Base-by-base conservation (phyloP, 2,797 vertebrate species). In the Choloepus didactylus region DNA sequence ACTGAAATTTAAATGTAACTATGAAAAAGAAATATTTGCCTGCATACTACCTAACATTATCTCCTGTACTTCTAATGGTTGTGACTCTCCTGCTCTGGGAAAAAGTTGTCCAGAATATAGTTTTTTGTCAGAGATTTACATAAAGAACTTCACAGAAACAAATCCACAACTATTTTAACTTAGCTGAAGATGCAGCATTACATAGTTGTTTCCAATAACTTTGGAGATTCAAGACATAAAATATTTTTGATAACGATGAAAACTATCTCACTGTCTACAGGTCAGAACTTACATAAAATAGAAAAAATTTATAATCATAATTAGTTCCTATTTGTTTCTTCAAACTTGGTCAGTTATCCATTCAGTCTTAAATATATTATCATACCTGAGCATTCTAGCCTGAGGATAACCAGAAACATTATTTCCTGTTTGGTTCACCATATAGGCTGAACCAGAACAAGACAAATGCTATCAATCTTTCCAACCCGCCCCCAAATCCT, bases 401-500 rank as follows among this genome's bases (percentile, higher is more conserved):
- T 59, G 29, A 16, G 56, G 10, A 84, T 19, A 83, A 56, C 9
- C 56, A 25, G 72, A 82, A 59, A 75, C 31, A 59, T 0, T 49
- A 4, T 12, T 49, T 29, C 41, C 70, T 4, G 6, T 38, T 23
- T 82, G 84, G 64, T 76, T n/a, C 27, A 21, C 46, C 16, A 16
- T 3, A n/a, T 0, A 75, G 31, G 41, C 60, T 70, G 31, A 96
- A 95, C 77, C 88, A 64, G 77, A 83, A 90, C 81, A 41, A 3
- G 93, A 49, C 92, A 92, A 93, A 93, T n/a, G 21, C 31, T 60
- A 60, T 85, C 82, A 81, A 59, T 89, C 91, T 80, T 93, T 72
- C 49, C 80, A 96, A 44, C 29, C n/a, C n/a, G 38, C 9, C 31
- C 76, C 41, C 3, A 51, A 56, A 49, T 35, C 85, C 4, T 88